Percentiles rank a stretch among this genome's conserved stretches.
Conservation (phyloP, 1,140 invertebrate genomes). For the Melanaphis sacchari region DNA sequence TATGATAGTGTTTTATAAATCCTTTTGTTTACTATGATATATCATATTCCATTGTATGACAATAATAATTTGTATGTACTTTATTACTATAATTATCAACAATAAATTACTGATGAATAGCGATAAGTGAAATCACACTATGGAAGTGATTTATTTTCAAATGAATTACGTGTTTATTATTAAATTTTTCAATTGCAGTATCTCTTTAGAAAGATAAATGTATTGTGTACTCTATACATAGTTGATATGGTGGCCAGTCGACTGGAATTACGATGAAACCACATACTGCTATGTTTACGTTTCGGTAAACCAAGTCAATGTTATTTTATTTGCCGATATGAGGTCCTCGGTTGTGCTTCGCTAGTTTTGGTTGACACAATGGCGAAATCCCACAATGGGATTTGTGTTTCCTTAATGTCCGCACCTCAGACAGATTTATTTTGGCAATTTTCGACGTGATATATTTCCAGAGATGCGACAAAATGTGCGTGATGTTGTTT, state of each 20-base stretch:
- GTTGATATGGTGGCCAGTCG: not conserved
- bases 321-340: slow-evolving; percentile 23
- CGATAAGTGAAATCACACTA: slow-evolving; percentile 3
- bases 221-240: slow-evolving; percentile 10
- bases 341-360: not conserved
- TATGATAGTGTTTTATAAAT: not conserved
- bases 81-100: not conserved
- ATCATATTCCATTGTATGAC: not conserved
- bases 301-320: slow-evolving; percentile 26
- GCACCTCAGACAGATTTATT: slow-evolving; percentile 41
- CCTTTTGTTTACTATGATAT: not conserved
- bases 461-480: slow-evolving; percentile 44
- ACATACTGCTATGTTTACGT: not conserved
- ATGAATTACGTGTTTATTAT: slow-evolving; percentile 20
- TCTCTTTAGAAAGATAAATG: not conserved
- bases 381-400: slow-evolving; percentile 11
- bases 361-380: slow-evolving; percentile 26
- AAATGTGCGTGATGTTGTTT: slow-evolving; percentile 45
- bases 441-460: slow-evolving; percentile 48
- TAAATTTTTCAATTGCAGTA: not conserved
- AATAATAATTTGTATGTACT: slow-evolving; percentile 1
- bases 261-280: slow-evolving; percentile 39
- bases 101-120: slow-evolving; percentile 7
- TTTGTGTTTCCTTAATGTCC: slow-evolving; percentile 24
- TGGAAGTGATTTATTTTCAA: not conserved